Evolutionary conservation across 2,888 invertebrate species (phyloP), one percentile per base, ranked within the genome.

Genomic region (Alloplasta piceator): DNA sequence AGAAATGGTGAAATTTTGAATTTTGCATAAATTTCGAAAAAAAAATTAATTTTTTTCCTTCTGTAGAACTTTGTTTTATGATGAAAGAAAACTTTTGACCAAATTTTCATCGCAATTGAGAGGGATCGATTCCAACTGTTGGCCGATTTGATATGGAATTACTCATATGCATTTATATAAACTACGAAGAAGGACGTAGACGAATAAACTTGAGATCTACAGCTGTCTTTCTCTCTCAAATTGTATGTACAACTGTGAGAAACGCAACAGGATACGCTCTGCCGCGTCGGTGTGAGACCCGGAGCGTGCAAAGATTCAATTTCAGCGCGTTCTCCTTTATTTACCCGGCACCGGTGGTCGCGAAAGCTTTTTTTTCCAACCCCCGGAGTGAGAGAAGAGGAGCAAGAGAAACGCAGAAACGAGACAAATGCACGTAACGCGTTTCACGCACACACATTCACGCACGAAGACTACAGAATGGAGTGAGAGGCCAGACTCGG

Each of bases 271-370:
- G 73, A 80, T 63, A 76, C 61, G 55, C 72, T 61, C 61, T 26
- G 7, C 43, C 6, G 7, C 50, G 26, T 26, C 14, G 43, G 74
- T 58, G 76, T 48, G 75, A 76, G 78, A 3, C 63, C 64, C 66
- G 64, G 50, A 79, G 72, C 80, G 79, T 70, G 84, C 81, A 72
- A 82, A 85, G 84, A 86, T 86, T 87, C 87, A 82, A 87, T 87
- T 86, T 83, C 82, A 82, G 75, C 82, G 73, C 67, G 80, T 74
- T 82, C 77, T 82, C 77, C 67, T 76, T 85, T 87, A 84, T 86
- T 87, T 85, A 84, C 83, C 60, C 78, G 55, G 16, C 63, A 76
- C 56, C 58, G 75, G 71, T 75, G 71, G 80, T 66, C 75, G 80
- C 70, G 7, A 39, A 79, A 75, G 73, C 74, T 78, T 78, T 74